Percentiles rank a stretch among this genome's conserved stretches.
These are phyloP conservation scores for Tetragonula clypearis DNA, from an alignment of 1,140 invertebrate species.

Conservation along the genomic window DNA sequence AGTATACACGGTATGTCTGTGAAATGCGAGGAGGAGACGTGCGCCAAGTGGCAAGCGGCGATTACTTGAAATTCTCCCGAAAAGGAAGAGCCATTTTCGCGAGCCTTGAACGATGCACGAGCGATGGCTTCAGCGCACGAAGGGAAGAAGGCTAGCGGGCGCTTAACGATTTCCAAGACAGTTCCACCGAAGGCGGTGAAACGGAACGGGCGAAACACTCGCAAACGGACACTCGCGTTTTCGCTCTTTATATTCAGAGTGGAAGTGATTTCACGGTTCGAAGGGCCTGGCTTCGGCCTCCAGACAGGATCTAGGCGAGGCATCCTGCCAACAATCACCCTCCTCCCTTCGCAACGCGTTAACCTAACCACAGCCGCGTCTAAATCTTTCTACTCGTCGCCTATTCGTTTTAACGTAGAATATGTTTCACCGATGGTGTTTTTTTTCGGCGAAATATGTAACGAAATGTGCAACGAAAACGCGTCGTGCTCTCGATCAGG, in stretches of 20 bases:
- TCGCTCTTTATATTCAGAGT: slow-evolving; percentile 72
- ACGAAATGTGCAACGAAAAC: too few species aligned
- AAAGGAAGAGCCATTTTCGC: not conserved
- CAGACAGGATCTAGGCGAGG: slow-evolving; percentile 80
- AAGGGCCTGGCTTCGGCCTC: slow-evolving; percentile 67
- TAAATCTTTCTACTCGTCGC: not conserved
- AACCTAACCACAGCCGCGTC: not conserved
- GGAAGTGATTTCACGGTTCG: slow-evolving; percentile 80
- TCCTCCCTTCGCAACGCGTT: slow-evolving; percentile 21
- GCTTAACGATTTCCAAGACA: slow-evolving; percentile 49
- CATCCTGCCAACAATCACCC: slow-evolving; percentile 69
- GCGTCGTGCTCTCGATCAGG: too few species aligned
- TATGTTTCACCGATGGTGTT: too few species aligned
- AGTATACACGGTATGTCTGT: not conserved
- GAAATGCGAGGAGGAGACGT: not conserved
- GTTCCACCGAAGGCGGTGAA: slow-evolving; percentile 59
- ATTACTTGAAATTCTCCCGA: not conserved
- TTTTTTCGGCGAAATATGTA: too few species aligned
- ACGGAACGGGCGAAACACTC: slow-evolving; percentile 64
- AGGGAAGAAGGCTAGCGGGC: slow-evolving; percentile 58
- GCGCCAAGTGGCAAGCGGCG: not conserved
- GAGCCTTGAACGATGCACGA: not conserved
- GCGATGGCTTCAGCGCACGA: slow-evolving; percentile 23
- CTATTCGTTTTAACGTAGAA: not conserved
- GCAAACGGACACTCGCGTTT: slow-evolving; percentile 67